phyloP scores from a whole-genome alignment of 2,113 vertebrate species.

The Ovis canadensis region DNA sequence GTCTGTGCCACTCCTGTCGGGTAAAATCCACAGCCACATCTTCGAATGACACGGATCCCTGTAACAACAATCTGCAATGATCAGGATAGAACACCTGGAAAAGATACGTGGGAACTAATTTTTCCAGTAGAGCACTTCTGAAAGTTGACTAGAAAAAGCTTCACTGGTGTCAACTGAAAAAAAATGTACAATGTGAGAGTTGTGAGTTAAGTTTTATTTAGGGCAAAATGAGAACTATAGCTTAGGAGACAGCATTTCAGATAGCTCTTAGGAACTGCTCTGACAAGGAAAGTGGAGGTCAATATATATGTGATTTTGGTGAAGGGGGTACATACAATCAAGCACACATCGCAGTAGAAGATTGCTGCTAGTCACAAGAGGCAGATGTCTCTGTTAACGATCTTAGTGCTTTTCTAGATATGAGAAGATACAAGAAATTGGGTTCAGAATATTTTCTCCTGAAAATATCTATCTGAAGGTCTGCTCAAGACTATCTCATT shows the following conservation, averaged over 20 bases:
- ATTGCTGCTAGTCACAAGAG: background rate
- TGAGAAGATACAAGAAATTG: background rate
- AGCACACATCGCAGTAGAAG: background rate
- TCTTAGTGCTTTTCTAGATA: background rate
- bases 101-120: background rate
- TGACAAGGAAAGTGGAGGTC: background rate
- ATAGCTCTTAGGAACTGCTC: background rate
- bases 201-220: background rate
- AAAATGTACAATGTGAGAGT: background rate
- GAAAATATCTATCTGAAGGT: background rate
- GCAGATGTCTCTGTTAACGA: background rate
- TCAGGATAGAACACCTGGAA: background rate
- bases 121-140: background rate
- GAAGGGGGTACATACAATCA: background rate
- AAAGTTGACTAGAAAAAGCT: background rate
- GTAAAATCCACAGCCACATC: constrained; percentile 68
- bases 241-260: background rate
- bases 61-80: constrained; percentile 47
- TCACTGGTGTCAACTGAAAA: background rate
- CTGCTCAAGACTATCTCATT: background rate
- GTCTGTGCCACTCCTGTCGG: constrained; percentile 51
- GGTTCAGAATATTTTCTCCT: background rate
- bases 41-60: constrained; percentile 50
- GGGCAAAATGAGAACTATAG: background rate
- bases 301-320: background rate